Evolutionary conservation across 2,888 invertebrate species (phyloP).

Genomic region (Catonia carolina): DNA sequence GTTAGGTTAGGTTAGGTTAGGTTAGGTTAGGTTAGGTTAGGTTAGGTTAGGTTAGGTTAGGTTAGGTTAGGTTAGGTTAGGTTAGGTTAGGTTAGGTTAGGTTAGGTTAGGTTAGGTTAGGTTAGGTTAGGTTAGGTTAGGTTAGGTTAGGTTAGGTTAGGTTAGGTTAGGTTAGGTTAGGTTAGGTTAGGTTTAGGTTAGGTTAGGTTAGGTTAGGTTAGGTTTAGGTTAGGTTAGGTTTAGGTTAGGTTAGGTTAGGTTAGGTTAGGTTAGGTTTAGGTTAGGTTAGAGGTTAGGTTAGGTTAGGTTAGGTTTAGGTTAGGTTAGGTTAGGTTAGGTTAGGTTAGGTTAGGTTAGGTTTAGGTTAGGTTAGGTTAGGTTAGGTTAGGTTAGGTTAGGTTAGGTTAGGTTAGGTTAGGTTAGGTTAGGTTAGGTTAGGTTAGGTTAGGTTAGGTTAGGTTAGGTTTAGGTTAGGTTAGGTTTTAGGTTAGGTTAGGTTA

Average conservation of each 20-base stretch:
- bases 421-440: too few relatives aligned
- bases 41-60: conserved; percentile 3
- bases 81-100: conserved; percentile 5
- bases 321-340: too few relatives aligned
- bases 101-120: conserved; percentile 5
- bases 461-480: too few relatives aligned
- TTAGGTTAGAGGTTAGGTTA: conserved; percentile 40
- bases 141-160: conserved; percentile 12
- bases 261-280: conserved; percentile 39
- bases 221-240: too few relatives aligned
- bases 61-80: neutral
- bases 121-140: conserved; percentile 3
- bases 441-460: conserved; percentile 37
- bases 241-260: too few relatives aligned
- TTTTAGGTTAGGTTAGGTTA: too few relatives aligned
- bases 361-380: conserved; percentile 39
- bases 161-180: conserved; percentile 1
- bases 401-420: conserved; percentile 39
- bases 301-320: conserved; percentile 41
- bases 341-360: too few relatives aligned
- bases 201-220: too few relatives aligned
- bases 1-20: conserved; percentile 5
- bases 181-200: too few relatives aligned
- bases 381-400: conserved; percentile 36
- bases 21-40: conserved; percentile 5